A percentile compares a stretch with the other conserved stretches of the same genome.
phyloP scores from a whole-genome alignment of 2,113 vertebrate species.

The Tretioscincus oriximinensis region DNA sequence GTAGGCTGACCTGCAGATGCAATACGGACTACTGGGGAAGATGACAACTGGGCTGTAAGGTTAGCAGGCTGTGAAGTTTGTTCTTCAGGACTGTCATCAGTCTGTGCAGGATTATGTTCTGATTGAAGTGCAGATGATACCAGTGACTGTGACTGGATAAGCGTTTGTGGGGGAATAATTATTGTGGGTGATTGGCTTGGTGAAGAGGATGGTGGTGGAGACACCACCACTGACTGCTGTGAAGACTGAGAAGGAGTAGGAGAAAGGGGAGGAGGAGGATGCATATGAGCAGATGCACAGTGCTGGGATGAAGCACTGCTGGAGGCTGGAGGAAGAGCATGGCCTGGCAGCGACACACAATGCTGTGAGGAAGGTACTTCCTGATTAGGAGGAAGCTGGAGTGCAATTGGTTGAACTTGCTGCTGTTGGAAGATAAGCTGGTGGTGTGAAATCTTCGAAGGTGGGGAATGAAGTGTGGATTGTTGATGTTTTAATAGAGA shows the following conservation, averaged over 20 bases:
- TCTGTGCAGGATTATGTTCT: slow-evolving; percentile 65
- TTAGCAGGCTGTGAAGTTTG: slow-evolving; percentile 58
- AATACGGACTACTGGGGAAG: slow-evolving; percentile 72
- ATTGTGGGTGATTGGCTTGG: slow-evolving; percentile 82
- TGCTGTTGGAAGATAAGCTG: slow-evolving; percentile 88
- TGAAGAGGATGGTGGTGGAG: slow-evolving; percentile 77
- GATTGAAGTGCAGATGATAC: slow-evolving; percentile 77
- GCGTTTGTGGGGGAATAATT: slow-evolving; percentile 79
- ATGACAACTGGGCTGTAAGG: slow-evolving; percentile 70
- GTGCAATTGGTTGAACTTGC: slow-evolving; percentile 86
- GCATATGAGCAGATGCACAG: slow-evolving; percentile 70
- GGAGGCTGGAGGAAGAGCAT: slow-evolving; percentile 68
- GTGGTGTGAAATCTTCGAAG: slow-evolving; percentile 83
- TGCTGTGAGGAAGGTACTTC: slow-evolving; percentile 80
- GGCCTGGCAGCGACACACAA: slow-evolving; percentile 76
- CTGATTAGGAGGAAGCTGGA: slow-evolving; percentile 77
- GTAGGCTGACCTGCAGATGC: slow-evolving; percentile 73
- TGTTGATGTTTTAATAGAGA: slow-evolving; percentile 84
- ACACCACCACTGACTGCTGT: slow-evolving; percentile 79
- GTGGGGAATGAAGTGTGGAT: slow-evolving; percentile 74
- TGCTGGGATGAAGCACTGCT: slow-evolving; percentile 73
- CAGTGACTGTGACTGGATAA: slow-evolving; percentile 79
- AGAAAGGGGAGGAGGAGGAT: slow-evolving; percentile 68
- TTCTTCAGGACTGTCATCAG: slow-evolving; percentile 55
- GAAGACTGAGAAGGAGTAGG: slow-evolving; percentile 71